Conservation (phyloP, 2,113 vertebrate species). For the Lagopus leucura region DNA sequence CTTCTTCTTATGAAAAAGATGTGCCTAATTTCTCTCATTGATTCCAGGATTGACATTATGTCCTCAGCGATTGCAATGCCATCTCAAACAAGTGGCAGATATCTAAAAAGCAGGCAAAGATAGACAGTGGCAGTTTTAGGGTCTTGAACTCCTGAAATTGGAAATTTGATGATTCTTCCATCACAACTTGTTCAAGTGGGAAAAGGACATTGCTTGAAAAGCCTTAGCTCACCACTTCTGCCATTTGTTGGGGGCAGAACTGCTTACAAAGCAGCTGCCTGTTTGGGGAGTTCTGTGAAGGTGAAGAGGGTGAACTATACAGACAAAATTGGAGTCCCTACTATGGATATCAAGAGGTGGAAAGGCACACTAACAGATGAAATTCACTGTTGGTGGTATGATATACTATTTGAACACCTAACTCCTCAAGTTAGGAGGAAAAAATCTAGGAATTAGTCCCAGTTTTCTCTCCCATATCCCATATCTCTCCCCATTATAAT, state of each 20-base stretch:
- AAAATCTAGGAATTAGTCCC: background rate
- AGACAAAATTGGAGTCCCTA: background rate
- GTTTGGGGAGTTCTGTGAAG: background rate
- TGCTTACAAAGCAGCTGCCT: background rate
- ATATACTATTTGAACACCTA: background rate
- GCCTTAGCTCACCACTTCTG: background rate
- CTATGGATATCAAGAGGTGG: background rate
- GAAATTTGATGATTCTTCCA: background rate
- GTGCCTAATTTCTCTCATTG: background rate
- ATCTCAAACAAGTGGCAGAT: background rate
- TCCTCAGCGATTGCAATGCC: background rate
- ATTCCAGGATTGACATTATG: background rate
- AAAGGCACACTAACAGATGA: background rate
- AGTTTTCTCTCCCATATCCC: background rate
- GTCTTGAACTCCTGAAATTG: background rate
- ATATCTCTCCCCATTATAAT: no score
- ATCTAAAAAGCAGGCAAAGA: background rate
- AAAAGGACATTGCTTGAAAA: background rate
- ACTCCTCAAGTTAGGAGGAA: background rate
- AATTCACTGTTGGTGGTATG: background rate
- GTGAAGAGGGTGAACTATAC: background rate
- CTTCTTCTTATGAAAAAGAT: background rate
- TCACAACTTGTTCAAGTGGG: background rate
- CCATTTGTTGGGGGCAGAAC: background rate
- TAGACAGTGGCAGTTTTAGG: background rate